These are phyloP conservation scores for Muscicapa comitata DNA, from an alignment of 2,797 vertebrate species.

Conservation along the genomic window DNA sequence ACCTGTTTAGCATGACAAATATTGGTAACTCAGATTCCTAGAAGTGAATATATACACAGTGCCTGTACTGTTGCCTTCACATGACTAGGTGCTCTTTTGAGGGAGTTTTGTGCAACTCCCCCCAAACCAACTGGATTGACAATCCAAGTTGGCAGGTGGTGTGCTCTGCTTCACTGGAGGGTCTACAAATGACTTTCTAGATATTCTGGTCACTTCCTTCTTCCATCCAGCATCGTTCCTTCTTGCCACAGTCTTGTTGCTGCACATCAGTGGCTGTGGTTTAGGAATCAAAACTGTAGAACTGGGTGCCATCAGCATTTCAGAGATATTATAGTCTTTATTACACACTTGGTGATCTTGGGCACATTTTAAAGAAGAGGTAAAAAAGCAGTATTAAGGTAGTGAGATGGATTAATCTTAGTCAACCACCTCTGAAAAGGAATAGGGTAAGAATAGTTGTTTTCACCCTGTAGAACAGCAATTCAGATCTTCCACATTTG, in stretches of 20 bases:
- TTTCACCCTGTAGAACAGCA: neutral
- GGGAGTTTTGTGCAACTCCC: neutral
- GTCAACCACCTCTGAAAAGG: neutral
- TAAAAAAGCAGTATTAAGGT: neutral
- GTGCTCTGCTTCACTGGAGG: neutral
- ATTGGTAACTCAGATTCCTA: neutral
- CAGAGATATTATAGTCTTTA: neutral
- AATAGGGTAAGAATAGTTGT: neutral
- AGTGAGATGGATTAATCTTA: neutral
- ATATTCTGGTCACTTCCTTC: neutral
- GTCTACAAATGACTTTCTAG: neutral
- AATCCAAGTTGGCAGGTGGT: neutral
- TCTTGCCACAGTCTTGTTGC: neutral
- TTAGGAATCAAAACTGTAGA: neutral
- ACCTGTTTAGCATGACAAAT: neutral
- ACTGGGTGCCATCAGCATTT: neutral
- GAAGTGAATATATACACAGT: neutral
- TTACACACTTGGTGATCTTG: neutral
- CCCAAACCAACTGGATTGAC: neutral
- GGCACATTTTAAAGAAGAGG: neutral
- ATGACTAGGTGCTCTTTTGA: neutral
- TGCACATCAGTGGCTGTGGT: accelerated
- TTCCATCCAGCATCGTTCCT: neutral
- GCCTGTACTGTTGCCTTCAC: neutral
- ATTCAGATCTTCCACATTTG: neutral